Evolutionary conservation across 2,888 invertebrate genomes (phyloP), one percentile per base, ranked within the genome.

Genomic region (Magallana nippona): DNA sequence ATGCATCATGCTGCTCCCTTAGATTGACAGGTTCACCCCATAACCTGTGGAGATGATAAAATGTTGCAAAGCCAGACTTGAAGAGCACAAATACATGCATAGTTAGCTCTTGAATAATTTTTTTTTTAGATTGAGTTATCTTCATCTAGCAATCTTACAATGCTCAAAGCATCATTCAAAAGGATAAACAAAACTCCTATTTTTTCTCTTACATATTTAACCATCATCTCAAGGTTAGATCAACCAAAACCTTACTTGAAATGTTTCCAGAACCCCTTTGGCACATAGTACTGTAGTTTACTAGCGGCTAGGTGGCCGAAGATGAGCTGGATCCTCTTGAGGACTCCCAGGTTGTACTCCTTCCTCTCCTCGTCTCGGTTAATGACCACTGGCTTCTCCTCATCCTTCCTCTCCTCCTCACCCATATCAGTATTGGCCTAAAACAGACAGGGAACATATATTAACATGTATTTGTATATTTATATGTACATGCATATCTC

Each of bases 1-100:
- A 97, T 0, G 99, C 99, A 95, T 99, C 99, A 94, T 99, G 99
- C 94, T 99, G 99, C 94, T 99, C 99, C 82, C 99, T 96, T 89
- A 99, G 95, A 95, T 99, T 99, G 17, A 99, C 98, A 55, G 98
- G 98, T 95, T 99, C 98, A 27, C 98, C 98, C 96, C 97, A 97
- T 90, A 98, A 95, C 94, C 98, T 97, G 92, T 8, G 86, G n/a
- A 56, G n/a, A 56, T 5, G 5, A 44, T 8, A 8, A 44, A 44
- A 44, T 44, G 8, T 44, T 44, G 44, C 8, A 5, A 44, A 44
- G 8, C 44, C 44, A 44, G 44, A 44, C 44, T 44, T 44, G 44
- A 8, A 44, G 8, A 44, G 44, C 44, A 44, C 44, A 44, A 44
- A 44, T 5, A 44, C 44, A 44, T 44, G 44, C 44, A 44, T 5